phyloP scores from a whole-genome alignment of 1,140 invertebrate species.

The Cepaea nemoralis region DNA sequence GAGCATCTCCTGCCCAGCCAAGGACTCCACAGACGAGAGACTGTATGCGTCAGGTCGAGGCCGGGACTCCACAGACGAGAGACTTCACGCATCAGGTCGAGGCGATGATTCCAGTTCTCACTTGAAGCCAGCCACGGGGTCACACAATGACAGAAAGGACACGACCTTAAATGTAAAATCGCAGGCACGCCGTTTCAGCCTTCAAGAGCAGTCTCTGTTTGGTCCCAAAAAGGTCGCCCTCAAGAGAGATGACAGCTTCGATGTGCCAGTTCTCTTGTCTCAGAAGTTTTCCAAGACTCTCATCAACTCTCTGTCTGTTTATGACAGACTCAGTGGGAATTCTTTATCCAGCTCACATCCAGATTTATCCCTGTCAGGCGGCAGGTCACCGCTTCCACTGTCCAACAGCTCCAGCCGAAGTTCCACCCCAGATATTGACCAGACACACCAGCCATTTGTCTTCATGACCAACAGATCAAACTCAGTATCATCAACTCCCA shows the following conservation, averaged over 20 bases:
- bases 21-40: not conserved
- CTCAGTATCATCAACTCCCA: not conserved
- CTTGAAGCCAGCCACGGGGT: not conserved
- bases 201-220: not conserved
- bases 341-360: not conserved
- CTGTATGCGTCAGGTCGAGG: not conserved
- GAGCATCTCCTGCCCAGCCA: not conserved
- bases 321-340: not conserved
- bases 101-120: not conserved
- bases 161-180: not conserved
- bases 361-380: not conserved
- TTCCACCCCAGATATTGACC: not conserved
- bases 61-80: not conserved
- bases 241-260: not conserved
- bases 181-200: not conserved
- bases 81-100: not conserved
- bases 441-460: not conserved
- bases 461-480: not conserved
- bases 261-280: not conserved
- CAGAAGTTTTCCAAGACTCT: not conserved
- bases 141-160: not conserved
- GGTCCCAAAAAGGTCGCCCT: not conserved
- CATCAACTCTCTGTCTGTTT: not conserved
- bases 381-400: not conserved
- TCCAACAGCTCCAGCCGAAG: not conserved